Evolutionary conservation across 2,888 invertebrate genomes (phyloP), one percentile per base, ranked within the genome.

Genomic region (Trissolcus brochymenae): DNA sequence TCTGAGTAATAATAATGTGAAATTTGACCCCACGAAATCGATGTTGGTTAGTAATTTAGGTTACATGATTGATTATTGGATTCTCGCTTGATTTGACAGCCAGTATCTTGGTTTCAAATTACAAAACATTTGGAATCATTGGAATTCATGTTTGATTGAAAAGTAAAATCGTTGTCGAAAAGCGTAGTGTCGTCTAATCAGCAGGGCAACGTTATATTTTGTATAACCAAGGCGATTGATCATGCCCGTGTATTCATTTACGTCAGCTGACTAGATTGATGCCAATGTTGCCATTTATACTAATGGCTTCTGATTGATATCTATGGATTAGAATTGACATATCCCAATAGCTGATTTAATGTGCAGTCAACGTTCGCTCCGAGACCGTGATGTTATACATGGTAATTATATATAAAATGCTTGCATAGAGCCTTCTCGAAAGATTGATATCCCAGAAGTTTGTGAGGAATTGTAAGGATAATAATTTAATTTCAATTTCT

Each of bases 301-400:
- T 72, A 72, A 64, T 72, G 64, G 49, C 46, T 65, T 59, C 54
- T 72, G 64, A 72, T 64, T 43, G 59, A 62, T 72, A 65, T 59
- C 54, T 21, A 13, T 4, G 40, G 29, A n/a, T 57, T 16, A 7
- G 54, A 72, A 54, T 59, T 54, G 59, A 72, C 41, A 55, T 40
- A 17, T 25, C 61, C 61, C 16, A 70, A 41, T 46, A 65, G 16
- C 29, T 62, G 62, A 61, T 70, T 70, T 56, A 61, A 50, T 49
- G 35, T 11, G 6, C 21, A n/a, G 46, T 46, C 54, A 62, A 41
- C 56, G 25, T 62, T 41, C 40, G 13, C 11, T 25, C n/a, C 50
- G 25, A 49, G 41, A 35, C 19, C 35, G 29, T 43, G 16, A 29
- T 29, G 25, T 51, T 40, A 17, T 50, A 41, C 16, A 2, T 54